Evolutionary conservation across 2,888 invertebrate species (phyloP), one percentile per base, ranked within the genome.

Genomic region (Meganola albula): DNA sequence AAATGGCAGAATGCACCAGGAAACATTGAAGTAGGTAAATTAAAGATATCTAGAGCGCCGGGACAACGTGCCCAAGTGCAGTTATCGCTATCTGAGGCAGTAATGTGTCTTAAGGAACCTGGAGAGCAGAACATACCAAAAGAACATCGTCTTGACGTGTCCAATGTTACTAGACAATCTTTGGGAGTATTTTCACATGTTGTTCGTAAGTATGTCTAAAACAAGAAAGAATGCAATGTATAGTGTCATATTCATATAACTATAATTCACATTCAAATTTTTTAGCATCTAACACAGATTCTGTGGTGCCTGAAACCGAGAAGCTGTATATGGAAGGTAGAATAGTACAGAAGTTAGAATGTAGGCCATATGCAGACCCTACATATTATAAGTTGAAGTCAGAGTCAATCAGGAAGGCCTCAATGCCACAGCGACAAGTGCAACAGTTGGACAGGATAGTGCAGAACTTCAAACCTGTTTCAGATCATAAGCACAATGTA

Each of bases 331-430:
- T 98, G 90, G 97, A 97, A 78, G 98, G 98, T 0, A 91, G 94
- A 66, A 97, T 98, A 58, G 96, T 96, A n/a, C 97, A 98, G 70
- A 95, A 97, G 70, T 86, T 98, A 16, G 98, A 99, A 79, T 98
- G 98, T 70, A 89, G 94, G 25, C 97, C 97, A 1, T 92, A 93
- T 64, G 94, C 94, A 13, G 95, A 97, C 65, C 91, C 87, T 40
- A 93, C 91, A 60, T 98, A 99, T 67, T 96, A 97, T 91, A 92
- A 93, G 71, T 77, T 98, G 3, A 98, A 98, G 77, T 88, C 93
- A 49, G 93, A 95, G 55, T 93, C 94, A 9, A 96, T 97, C 48
- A 88, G 92, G 32, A 93, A 92, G 66, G 96, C 96, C 3, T 94
- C 95, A 2, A 91, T 95, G 63, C 98, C 98, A 1, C 88, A 90